A percentile compares a stretch with the other conserved stretches of the same genome.
phyloP scores from a whole-genome alignment of 2,888 invertebrate species.

The Leistus spinibarbis region DNA sequence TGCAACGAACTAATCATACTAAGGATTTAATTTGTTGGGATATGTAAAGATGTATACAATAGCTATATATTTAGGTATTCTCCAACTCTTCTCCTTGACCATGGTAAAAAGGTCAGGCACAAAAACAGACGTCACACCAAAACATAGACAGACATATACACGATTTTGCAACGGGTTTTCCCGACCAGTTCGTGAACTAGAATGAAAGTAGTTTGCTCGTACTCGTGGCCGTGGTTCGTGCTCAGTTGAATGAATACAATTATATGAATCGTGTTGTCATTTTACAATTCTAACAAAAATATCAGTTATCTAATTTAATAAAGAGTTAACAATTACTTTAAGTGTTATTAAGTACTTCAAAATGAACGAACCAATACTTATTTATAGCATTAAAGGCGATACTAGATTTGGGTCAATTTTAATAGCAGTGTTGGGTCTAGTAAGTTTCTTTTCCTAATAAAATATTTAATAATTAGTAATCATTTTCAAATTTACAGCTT shows the following conservation, averaged over 20 bases:
- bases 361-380: not conserved
- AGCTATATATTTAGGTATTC: not conserved
- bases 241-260: not conserved
- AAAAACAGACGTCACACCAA: not conserved
- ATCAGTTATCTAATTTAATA: not conserved
- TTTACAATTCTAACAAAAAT: not conserved
- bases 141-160: not conserved
- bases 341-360: not conserved
- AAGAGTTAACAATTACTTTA: not conserved
- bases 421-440: not conserved
- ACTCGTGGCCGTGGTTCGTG: too few relatives aligned
- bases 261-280: not conserved
- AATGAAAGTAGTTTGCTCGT: not conserved
- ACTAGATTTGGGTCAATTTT: not conserved
- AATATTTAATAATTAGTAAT: not conserved
- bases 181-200: not conserved
- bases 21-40: too few relatives aligned
- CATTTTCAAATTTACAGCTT: constrained; percentile 2
- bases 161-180: not conserved
- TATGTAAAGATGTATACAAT: not conserved
- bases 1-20: too few relatives aligned
- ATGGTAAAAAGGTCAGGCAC: not conserved
- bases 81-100: not conserved
- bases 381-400: not conserved
- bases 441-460: constrained; percentile 3